A percentile compares a stretch with the other conserved stretches of the same genome.
Conservation (phyloP, 1,140 invertebrate species). For the Aphelenchoides fujianensis region DNA sequence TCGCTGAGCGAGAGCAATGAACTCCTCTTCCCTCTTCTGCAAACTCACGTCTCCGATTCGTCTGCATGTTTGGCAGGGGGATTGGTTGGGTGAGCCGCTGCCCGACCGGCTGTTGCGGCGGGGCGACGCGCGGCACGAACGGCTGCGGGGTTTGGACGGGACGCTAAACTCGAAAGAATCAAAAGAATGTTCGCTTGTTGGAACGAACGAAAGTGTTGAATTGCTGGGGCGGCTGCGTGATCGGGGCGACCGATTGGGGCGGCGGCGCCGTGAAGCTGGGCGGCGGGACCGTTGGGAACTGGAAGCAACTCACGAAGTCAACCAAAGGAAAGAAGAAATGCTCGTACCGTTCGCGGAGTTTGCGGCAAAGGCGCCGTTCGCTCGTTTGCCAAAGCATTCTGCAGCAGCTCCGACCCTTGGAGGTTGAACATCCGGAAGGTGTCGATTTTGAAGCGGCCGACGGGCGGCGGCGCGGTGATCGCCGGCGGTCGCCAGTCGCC, state of each 20-base stretch:
- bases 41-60: conserved; percentile 38
- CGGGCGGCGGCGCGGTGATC: conserved; percentile 53
- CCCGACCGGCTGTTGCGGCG: conserved; percentile 2
- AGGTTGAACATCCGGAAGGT: conserved; percentile 56
- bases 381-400: conserved; percentile 18
- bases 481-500: conserved; percentile 32
- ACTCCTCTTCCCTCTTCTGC: too few relatives aligned
- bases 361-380: background rate
- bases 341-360: background rate
- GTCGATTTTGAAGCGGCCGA: conserved; percentile 56
- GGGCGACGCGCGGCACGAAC: conserved; percentile 10
- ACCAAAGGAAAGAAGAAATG: too few relatives aligned
- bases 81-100: conserved; percentile 35
- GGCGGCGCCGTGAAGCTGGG: conserved; percentile 17
- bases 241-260: too few relatives aligned
- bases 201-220: background rate
- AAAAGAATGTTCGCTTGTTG: conserved; percentile 2
- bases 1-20: too few relatives aligned
- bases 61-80: conserved; percentile 42
- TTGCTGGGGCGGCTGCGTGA: conserved; percentile 20
- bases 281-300: background rate
- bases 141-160: conserved; percentile 6
- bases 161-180: background rate
- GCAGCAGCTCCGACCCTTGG: conserved; percentile 27
- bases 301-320: background rate